Evolutionary conservation across 2,888 invertebrate species (phyloP).

Genomic region (Megastigmus dorsalis): DNA sequence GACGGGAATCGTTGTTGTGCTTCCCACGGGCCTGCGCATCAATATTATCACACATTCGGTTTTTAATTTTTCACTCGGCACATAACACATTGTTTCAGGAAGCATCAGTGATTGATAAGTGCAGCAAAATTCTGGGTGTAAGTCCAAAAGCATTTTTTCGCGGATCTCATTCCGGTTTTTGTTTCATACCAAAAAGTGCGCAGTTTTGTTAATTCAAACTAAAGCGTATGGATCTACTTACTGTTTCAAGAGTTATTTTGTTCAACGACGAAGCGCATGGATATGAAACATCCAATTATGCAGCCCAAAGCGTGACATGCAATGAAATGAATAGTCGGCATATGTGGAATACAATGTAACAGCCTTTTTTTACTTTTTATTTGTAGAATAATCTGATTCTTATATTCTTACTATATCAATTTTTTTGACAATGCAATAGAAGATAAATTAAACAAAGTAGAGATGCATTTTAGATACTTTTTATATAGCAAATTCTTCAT

Average conservation of each 20-base stretch:
- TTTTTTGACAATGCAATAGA: background rate
- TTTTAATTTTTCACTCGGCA: constrained; percentile 19
- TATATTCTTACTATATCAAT: background rate
- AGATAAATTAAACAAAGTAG: background rate
- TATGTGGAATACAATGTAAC: background rate
- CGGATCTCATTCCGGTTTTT: background rate
- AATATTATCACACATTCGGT: background rate
- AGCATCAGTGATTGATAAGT: constrained; percentile 5
- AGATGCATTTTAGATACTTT: background rate
- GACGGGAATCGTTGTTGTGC: background rate
- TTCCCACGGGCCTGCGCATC: constrained; percentile 26
- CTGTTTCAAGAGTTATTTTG: background rate
- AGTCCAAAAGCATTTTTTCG: constrained; percentile 1
- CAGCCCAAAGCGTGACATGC: constrained; percentile 66
- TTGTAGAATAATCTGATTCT: background rate
- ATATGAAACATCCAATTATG: constrained; percentile 54
- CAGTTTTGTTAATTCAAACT: constrained; percentile 17
- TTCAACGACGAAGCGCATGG: constrained; percentile 22
- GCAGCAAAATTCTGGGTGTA: background rate
- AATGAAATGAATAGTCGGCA: constrained; percentile 51
- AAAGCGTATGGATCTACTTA: constrained; percentile 21
- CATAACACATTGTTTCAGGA: background rate
- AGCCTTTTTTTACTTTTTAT: background rate
- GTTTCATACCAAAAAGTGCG: no score
- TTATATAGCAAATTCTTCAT: constrained; percentile 21